phyloP scores from a whole-genome alignment of 2,113 vertebrate genomes.

The Pleuronectes platessa region DNA sequence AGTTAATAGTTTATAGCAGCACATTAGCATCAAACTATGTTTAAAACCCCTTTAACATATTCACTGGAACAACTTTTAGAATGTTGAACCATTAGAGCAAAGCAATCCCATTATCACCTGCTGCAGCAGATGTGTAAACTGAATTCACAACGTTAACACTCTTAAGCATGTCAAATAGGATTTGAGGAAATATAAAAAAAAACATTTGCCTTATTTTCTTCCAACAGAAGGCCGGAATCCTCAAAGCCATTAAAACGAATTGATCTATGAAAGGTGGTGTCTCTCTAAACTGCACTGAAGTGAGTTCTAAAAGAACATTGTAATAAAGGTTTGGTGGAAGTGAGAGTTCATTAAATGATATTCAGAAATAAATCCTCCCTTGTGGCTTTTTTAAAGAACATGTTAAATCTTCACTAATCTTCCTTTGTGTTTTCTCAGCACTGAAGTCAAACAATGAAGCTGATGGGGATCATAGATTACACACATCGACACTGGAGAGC shows the following conservation, averaged over 20 bases:
- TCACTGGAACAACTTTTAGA: not conserved
- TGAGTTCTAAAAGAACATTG: not conserved
- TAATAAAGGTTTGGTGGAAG: not conserved
- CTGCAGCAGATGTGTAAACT: too few species aligned
- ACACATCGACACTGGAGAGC: not conserved
- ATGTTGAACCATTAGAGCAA: too few species aligned
- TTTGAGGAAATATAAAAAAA: too few species aligned
- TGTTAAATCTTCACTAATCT: constrained; percentile 8
- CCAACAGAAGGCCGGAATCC: too few species aligned
- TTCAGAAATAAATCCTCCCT: not conserved
- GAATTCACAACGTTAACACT: not conserved
- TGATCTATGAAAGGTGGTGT: not conserved
- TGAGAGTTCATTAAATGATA: not conserved
- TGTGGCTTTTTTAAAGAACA: not conserved
- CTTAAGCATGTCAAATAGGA: not conserved
- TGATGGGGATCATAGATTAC: constrained; percentile 13
- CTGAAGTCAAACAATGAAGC: constrained; percentile 19
- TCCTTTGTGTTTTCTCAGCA: not conserved
- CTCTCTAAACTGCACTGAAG: not conserved
- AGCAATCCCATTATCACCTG: too few species aligned
- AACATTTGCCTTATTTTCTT: not conserved
- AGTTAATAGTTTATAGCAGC: too few species aligned
- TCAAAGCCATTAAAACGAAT: too few species aligned
- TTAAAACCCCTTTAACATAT: not conserved
- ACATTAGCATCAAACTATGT: not conserved